These are phyloP conservation scores for Acanthaster planci DNA, from an alignment of 35 echinoderm and acorn worm genomes.

Conservation along the genomic window DNA sequence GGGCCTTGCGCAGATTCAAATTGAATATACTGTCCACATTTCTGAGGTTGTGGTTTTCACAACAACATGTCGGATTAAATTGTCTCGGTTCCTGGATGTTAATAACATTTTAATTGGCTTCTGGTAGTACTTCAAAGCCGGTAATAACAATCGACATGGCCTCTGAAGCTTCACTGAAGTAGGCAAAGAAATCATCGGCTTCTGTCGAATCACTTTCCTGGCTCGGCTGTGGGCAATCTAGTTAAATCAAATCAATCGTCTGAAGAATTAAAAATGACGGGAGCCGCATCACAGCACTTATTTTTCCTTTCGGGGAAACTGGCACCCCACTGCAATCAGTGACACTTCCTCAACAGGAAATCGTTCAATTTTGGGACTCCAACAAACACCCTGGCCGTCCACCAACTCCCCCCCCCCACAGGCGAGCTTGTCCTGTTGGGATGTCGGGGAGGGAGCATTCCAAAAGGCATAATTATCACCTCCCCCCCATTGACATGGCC, in stretches of 20 bases:
- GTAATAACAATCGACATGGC: too few species aligned
- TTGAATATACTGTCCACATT: too few species aligned
- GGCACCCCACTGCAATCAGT: constrained; percentile 4
- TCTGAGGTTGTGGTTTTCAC: too few species aligned
- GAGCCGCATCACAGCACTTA: neutral
- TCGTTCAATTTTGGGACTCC: constrained; percentile 1
- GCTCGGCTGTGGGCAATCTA: neutral
- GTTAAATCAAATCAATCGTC: neutral
- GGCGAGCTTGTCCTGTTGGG: neutral
- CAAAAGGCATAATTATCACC: neutral
- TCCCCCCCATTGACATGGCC: constrained; percentile 4
- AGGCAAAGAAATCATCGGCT: too few species aligned
- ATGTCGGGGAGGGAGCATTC: neutral
- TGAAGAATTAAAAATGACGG: constrained; percentile 1
- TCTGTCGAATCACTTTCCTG: too few species aligned
- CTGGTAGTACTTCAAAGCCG: too few species aligned
- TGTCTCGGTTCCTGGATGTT: too few species aligned
- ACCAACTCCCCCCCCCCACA: neutral
- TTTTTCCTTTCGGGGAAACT: neutral
- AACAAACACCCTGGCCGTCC: too few species aligned
- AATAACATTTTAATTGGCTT: too few species aligned
- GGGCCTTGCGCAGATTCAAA: too few species aligned
- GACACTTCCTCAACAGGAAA: neutral
- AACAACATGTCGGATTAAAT: too few species aligned
- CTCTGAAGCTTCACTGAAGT: too few species aligned